A percentile compares a stretch with the other conserved stretches of the same genome.
Conservation (phyloP, 2,113 vertebrate genomes). For the Sceloporus tristichus region DNA sequence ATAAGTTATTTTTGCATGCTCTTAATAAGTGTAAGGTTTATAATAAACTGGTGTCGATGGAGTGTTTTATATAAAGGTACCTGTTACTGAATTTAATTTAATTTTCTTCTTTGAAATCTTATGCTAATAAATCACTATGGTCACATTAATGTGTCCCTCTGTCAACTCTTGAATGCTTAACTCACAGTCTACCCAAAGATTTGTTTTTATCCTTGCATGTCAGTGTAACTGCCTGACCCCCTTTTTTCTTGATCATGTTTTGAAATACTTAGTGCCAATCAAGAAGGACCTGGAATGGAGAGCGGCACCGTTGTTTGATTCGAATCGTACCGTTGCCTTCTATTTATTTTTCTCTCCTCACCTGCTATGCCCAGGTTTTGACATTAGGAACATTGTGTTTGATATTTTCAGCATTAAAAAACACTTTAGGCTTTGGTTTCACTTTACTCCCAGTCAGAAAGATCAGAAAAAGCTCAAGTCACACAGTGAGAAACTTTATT, state of each 20-base stretch:
- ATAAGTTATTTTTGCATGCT: neutral
- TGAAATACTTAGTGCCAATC: constrained; percentile 42
- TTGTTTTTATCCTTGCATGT: neutral
- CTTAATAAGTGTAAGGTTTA: neutral
- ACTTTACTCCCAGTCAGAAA: constrained; percentile 87
- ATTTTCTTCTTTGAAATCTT: neutral
- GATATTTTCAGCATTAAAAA: constrained; percentile 85
- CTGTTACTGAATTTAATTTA: neutral
- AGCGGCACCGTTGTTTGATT: constrained; percentile 54
- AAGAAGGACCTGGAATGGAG: constrained; percentile 20
- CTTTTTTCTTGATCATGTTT: neutral
- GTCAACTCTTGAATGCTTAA: constrained; percentile 21
- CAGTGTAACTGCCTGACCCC: constrained; percentile 12
- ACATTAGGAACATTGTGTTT: constrained; percentile 83
- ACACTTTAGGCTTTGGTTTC: constrained; percentile 83
- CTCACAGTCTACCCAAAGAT: constrained; percentile 25
- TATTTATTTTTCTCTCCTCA: constrained; percentile 81
- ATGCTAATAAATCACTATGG: neutral
- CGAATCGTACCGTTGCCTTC: constrained; percentile 62
- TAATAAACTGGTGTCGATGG: neutral
- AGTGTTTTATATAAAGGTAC: neutral
- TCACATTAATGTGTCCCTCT: neutral
- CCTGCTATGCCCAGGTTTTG: constrained; percentile 76
- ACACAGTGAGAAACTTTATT: constrained; percentile 93
- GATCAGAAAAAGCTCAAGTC: constrained; percentile 88